Evolutionary conservation across 2,888 invertebrate species (phyloP).

Genomic region (Lycophotia porphyrea): DNA sequence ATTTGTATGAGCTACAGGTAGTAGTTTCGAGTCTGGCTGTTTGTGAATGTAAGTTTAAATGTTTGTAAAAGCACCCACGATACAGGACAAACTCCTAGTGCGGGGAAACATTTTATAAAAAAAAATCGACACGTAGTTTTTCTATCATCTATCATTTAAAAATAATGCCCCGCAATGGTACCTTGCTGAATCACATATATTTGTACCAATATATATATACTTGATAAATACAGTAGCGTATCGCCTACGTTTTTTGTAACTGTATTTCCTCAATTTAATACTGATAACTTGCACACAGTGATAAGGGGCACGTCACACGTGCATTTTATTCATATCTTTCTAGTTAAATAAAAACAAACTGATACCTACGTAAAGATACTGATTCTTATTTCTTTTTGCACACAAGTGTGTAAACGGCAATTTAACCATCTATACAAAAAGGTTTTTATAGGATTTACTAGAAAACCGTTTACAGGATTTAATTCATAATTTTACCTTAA

Average conservation of each 20-base stretch:
- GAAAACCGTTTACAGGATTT: not conserved
- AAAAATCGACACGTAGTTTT: not conserved
- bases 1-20: too few relatives aligned
- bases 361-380: not conserved
- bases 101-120: too few relatives aligned
- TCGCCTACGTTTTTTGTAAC: not conserved
- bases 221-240: constrained; percentile 12
- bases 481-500: not conserved
- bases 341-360: constrained; percentile 17
- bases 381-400: not conserved
- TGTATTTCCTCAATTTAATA: constrained; percentile 11
- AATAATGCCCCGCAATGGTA: not conserved
- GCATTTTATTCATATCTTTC: constrained; percentile 18
- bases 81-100: too few relatives aligned
- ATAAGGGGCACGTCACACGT: constrained; percentile 13
- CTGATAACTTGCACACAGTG: constrained; percentile 28
- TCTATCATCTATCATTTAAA: not conserved
- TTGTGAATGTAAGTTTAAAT: too few relatives aligned
- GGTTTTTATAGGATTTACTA: not conserved
- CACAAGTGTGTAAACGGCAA: not conserved
- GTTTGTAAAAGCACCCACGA: too few relatives aligned
- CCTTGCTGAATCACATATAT: not conserved
- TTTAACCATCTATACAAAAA: not conserved
- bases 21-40: too few relatives aligned
- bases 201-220: constrained; percentile 10